These are phyloP conservation scores for Leptestheria dahalacensis DNA, from an alignment of 1,140 invertebrate species.

Conservation along the genomic window DNA sequence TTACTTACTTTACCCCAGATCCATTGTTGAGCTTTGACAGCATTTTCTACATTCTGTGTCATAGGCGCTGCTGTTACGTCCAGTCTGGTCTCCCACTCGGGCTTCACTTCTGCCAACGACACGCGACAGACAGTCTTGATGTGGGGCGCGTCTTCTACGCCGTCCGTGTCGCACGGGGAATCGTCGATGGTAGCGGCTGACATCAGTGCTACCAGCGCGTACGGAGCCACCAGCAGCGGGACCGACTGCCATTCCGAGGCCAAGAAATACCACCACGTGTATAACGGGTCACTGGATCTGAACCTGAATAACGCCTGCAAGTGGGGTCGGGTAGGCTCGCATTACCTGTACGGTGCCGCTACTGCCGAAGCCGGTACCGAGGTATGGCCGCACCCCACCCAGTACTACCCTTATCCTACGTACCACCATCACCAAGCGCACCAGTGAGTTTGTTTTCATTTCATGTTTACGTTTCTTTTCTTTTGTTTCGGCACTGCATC, in stretches of 20 bases:
- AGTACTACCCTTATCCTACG: constrained; percentile 43
- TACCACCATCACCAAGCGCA: constrained; percentile 36
- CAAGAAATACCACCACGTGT: constrained; percentile 8
- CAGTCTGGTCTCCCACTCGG: not conserved
- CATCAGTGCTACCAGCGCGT: not conserved
- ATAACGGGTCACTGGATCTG: constrained; percentile 6
- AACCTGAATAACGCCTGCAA: constrained; percentile 19
- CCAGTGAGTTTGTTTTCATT: constrained; percentile 21
- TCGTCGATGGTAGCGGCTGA: not conserved
- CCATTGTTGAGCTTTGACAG: not conserved
- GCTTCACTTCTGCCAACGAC: constrained; percentile 25
- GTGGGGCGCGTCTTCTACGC: constrained; percentile 42
- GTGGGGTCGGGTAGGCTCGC: constrained; percentile 20
- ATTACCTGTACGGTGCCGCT: constrained; percentile 18
- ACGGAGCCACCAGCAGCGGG: not conserved
- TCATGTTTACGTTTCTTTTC: constrained; percentile 20
- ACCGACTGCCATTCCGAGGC: not conserved
- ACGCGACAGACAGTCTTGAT: constrained; percentile 67
- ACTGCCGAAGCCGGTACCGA: constrained; percentile 26
- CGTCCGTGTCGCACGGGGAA: not conserved
- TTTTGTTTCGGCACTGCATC: no score
- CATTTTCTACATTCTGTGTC: not conserved
- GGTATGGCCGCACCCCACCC: constrained; percentile 36
- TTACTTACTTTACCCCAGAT: not conserved
- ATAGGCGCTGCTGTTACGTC: not conserved